phyloP scores from a whole-genome alignment of 2,888 invertebrate genomes.

The Oeneis ivallda region DNA sequence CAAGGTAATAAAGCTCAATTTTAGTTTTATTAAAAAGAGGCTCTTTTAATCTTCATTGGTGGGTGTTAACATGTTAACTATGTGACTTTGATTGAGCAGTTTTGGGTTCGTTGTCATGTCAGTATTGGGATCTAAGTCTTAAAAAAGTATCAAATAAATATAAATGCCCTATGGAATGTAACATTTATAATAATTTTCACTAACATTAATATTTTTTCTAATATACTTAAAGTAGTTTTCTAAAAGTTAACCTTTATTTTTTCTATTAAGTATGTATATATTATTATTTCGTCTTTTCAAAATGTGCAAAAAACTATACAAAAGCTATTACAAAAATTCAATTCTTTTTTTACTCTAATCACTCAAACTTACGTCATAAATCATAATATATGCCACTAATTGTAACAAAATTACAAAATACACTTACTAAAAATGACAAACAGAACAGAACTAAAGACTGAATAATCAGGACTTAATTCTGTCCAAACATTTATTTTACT shows the following conservation, averaged over 20 bases:
- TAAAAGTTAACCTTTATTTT: neutral
- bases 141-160: conserved; percentile 1
- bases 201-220: neutral
- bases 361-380: conserved; percentile 1
- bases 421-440: no score
- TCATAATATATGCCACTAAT: conserved; percentile 6
- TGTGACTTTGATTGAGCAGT: no score
- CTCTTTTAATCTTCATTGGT: no score
- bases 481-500: no score
- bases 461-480: no score
- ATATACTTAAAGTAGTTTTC: neutral
- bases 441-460: no score
- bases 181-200: neutral
- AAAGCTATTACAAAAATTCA: conserved; percentile 13
- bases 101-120: no score
- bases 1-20: no score
- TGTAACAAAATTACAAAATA: neutral
- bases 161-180: conserved; percentile 14
- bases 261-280: neutral
- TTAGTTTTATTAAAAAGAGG: no score
- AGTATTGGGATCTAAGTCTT: neutral
- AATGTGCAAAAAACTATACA: conserved; percentile 15
- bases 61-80: no score
- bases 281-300: conserved; percentile 1
- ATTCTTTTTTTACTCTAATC: conserved; percentile 1